Evolutionary conservation across 2,113 vertebrate genomes (phyloP), one percentile per base, ranked within the genome.

Genomic region (Jacana jacana): DNA sequence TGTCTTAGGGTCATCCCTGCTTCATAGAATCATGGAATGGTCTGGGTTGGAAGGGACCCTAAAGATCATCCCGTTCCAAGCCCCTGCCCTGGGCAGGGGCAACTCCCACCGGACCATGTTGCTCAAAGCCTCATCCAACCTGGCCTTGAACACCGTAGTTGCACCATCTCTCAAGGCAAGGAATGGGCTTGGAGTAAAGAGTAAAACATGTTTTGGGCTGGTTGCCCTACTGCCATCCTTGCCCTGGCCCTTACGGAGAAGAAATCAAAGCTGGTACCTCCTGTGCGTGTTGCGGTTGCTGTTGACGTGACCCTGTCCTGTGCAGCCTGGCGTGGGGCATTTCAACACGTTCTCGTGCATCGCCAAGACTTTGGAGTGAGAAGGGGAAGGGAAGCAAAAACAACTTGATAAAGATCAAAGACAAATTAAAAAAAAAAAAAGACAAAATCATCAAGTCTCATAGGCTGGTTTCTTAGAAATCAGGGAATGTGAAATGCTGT

Each of bases 341-440:
- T 99, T 99, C 96, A 99, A 98, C 96, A 99, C 99, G 42, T 99
- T 99, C 98, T 99, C 99, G 27, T 99, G 99, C 99, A 99, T 99
- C 72, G 99, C 99, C 98, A 99, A 94, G 96, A 99, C 99, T 99
- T 97, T 3, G 0, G 88, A 44, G 87, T 6, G 0, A 87, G 71
- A 81, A 76, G 37, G 90, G 78, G 11, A 61, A 89, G 72, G 77
- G 63, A 86, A 85, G 68, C 70, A 93, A 94, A 93, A 92, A 88
- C 61, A 95, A 81, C 57, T 95, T 78, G 63, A 93, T 93, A 94
- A 96, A 95, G 94, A 92, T 85, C 88, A 92, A 66, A 95, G 84
- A 23, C 27, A 31, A 65, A 65, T 65, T 61, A 42, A 27, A 19
- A 25, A 27, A 35, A 18, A 48, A 48, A 31, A 88, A 85, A 66